Evolutionary conservation across 2,888 invertebrate species (phyloP).

Genomic region (Pediacus dermestoides): DNA sequence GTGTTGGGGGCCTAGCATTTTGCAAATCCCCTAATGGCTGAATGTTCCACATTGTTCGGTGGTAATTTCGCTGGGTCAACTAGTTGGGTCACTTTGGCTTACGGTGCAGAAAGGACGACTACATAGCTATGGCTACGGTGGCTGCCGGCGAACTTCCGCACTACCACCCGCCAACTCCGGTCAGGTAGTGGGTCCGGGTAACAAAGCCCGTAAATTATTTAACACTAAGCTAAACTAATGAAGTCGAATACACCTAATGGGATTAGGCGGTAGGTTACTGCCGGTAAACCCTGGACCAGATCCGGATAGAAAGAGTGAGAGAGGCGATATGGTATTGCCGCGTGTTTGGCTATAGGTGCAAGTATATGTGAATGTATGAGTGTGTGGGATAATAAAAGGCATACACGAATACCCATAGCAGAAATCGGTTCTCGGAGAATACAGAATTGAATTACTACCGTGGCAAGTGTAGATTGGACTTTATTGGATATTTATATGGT

Average conservation of each 20-base stretch:
- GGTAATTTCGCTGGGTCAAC: slow-evolving; percentile 11
- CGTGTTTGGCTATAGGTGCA: too few relatives aligned
- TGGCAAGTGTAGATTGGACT: too few relatives aligned
- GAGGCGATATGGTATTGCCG: too few relatives aligned
- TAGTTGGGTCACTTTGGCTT: background rate
- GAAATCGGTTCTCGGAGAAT: too few relatives aligned
- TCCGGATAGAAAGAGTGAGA: too few relatives aligned
- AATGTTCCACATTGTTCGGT: slow-evolving; percentile 11
- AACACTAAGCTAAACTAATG: slow-evolving; percentile 40
- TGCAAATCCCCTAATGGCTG: slow-evolving; percentile 7
- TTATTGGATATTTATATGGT: slow-evolving; percentile 23
- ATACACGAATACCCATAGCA: too few relatives aligned
- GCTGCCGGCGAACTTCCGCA: slow-evolving; percentile 13
- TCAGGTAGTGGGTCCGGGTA: slow-evolving; percentile 18
- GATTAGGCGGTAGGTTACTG: slow-evolving; percentile 30
- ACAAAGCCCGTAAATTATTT: slow-evolving; percentile 43
- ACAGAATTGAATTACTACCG: too few relatives aligned
- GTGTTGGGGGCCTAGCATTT: slow-evolving; percentile 6
- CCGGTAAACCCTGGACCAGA: too few relatives aligned
- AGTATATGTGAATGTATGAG: too few relatives aligned
- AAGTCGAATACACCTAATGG: slow-evolving; percentile 39
- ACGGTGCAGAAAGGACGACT: slow-evolving; percentile 2
- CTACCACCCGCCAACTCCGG: slow-evolving; percentile 12
- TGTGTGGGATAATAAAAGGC: too few relatives aligned
- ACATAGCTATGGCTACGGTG: slow-evolving; percentile 15